Evolutionary conservation across 2,888 invertebrate species (phyloP), one percentile per base, ranked within the genome.

Genomic region (Habroteleia sp.): DNA sequence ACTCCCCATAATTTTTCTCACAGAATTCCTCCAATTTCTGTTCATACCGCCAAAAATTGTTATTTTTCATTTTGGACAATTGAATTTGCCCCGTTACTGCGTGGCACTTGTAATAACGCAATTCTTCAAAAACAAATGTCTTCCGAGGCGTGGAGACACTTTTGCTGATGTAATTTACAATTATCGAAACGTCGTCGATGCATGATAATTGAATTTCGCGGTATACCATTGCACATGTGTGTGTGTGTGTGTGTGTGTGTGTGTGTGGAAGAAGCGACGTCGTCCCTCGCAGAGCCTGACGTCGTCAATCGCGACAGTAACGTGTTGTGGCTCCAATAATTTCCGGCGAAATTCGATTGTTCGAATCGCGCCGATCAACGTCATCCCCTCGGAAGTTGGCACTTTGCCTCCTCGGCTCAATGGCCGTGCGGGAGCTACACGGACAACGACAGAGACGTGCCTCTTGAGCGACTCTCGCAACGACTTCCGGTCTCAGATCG

Each of bases 401-500:
- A 66, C 60, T 66, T 66, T 74, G 73, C 73, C 73, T 60, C 33
- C 23, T 41, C 23, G 39, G 44, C 60, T 68, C 73, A 56, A 65
- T 65, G 54, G 52, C 50, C 41, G 60, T 10, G 41, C 52, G 46
- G 25, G 29, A 16, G 68, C 54, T 54, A 39, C 72, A 50, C 33
- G 20, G 56, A 41, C 33, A 50, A 69, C 48, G 42, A 50, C 41
- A 27, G 17, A 54, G 54, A 62, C 60, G 62, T 60, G 54, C 50
- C 37, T 58, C 62, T 62, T 58, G 48, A 73, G 65, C 65, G 56
- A 31, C 48, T 58, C 66, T 73, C 65, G 27, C 60, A 60, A 52
- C 66, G 39, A 60, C 73, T 73, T 66, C 73, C 73, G 73, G 65
- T 60, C 65, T 66, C 50, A 29, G 52, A 66, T 73, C 73, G 66